phyloP scores from a whole-genome alignment of 2,888 invertebrate genomes.

The Enoplolaimus lenunculus region DNA sequence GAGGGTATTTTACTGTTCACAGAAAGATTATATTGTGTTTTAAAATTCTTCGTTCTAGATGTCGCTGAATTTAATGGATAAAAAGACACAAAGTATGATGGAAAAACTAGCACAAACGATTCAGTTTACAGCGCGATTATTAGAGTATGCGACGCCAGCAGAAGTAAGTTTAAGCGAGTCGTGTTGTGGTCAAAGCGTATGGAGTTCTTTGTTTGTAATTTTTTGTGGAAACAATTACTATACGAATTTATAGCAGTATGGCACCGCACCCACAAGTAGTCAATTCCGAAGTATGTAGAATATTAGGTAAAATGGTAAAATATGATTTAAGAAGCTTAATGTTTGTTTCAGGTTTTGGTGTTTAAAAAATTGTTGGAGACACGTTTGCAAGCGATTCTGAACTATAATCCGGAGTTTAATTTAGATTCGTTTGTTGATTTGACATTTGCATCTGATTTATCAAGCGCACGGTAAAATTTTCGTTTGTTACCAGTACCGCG shows the following conservation, averaged over 20 bases:
- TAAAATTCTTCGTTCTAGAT: too few relatives aligned
- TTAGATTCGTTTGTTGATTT: conserved; percentile 51
- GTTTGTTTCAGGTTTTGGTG: conserved; percentile 49
- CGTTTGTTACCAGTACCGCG: too few relatives aligned
- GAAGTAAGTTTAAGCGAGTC: too few relatives aligned
- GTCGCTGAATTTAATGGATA: conserved; percentile 66
- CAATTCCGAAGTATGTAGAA: too few relatives aligned
- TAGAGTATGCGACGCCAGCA: conserved; percentile 71
- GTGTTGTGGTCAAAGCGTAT: too few relatives aligned
- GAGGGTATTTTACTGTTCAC: too few relatives aligned
- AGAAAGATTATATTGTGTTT: too few relatives aligned
- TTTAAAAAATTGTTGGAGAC: conserved; percentile 82
- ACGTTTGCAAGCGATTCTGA: conserved; percentile 66
- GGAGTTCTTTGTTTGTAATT: too few relatives aligned
- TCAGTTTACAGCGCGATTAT: conserved; percentile 78
- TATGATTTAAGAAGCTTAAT: not conserved
- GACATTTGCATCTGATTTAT: conserved; percentile 90
- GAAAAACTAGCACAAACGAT: conserved; percentile 58
- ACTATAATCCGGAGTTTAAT: conserved; percentile 62
- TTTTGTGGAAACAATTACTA: too few relatives aligned
- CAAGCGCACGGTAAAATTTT: conserved; percentile 64
- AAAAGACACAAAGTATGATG: conserved; percentile 79
- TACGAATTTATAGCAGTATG: too few relatives aligned
- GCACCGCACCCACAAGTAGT: too few relatives aligned
- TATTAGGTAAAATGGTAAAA: too few relatives aligned